Evolutionary conservation across 2,888 invertebrate species (phyloP), one percentile per base, ranked within the genome.

Genomic region (Harpagoxenus sublaevis): DNA sequence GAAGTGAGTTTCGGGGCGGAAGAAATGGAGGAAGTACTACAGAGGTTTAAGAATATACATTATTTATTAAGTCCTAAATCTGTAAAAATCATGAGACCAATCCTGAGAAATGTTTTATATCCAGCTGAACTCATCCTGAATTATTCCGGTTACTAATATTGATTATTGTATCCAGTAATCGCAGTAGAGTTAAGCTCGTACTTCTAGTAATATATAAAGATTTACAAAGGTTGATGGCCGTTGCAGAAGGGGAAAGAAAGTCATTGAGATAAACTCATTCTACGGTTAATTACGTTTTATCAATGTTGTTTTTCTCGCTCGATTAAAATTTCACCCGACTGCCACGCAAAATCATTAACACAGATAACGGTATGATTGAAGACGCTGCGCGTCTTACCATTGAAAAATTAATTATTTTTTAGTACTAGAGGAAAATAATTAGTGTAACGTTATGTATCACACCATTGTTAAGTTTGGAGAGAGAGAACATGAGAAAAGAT

Each of bases 1-100:
- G 77, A 74, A 31, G 70, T 84, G 45, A 57, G 31, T 48, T 48
- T 68, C 23, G 28, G 68, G 3, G 23, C 70, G 81, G 57, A 68
- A 74, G 35, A 18, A 75, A 65, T 63, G 39, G 2, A 73, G 75
- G 85, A 87, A 86, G 48, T 73, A 42, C 1, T 42, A 10, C 15
- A 57, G 12, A 51, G 8, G 9, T 15, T 23, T 75, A 35, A 60
- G 28, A 31, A 60, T 28, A 73, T 8, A 12, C 8, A 31, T 9
- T 45, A 48, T 60, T 60, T 31, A 28, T 23, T 71, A 57, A 5
- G 4, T n/a, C n/a, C 12, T n/a, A n/a, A 71, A n/a, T 5, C 1
- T 35, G 12, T 31, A 23, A 55, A 71, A 18, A 53, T 71, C 15
- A 0, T 15, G 6, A 55, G 2, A 23, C 1, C 18, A 60, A 45